Percentiles rank a stretch among this genome's conserved stretches.
These are phyloP conservation scores for Cercopithecus mona DNA, from an alignment of 2,113 vertebrate species.

Conservation along the genomic window DNA sequence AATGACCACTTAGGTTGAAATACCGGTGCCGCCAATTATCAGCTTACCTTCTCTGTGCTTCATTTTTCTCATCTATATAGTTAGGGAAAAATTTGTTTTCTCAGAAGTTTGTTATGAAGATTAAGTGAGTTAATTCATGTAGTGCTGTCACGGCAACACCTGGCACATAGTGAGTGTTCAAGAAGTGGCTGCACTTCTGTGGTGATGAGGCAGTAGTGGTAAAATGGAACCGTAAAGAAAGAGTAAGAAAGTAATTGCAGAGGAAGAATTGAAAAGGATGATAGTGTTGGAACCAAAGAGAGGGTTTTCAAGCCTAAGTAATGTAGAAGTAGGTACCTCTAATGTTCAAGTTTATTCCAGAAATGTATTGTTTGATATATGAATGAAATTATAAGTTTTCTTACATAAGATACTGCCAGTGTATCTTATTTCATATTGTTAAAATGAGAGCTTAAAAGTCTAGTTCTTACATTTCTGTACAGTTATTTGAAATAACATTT, in stretches of 20 bases:
- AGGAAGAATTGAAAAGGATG: not conserved
- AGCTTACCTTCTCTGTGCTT: not conserved
- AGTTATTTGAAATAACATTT: not conserved
- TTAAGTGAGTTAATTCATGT: not conserved
- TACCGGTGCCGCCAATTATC: not conserved
- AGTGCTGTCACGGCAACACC: not conserved
- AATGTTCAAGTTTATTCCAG: not conserved
- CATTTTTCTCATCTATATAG: not conserved
- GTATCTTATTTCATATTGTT: not conserved
- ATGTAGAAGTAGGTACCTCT: not conserved
- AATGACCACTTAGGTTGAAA: not conserved
- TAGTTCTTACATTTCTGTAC: not conserved
- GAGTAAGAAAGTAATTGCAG: not conserved
- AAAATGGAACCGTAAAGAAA: not conserved
- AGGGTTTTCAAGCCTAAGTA: not conserved
- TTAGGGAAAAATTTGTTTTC: not conserved
- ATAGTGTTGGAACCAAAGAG: not conserved
- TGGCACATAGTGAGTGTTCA: not conserved
- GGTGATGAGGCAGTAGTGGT: not conserved
- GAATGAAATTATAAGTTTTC: not conserved
- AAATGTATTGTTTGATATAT: slow-evolving; percentile 16
- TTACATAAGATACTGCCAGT: not conserved
- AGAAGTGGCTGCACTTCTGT: not conserved
- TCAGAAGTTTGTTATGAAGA: not conserved
- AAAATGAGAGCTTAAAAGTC: not conserved